These are phyloP conservation scores for Chrysolina haemoptera DNA, from an alignment of 2,888 invertebrate species.

Conservation along the genomic window DNA sequence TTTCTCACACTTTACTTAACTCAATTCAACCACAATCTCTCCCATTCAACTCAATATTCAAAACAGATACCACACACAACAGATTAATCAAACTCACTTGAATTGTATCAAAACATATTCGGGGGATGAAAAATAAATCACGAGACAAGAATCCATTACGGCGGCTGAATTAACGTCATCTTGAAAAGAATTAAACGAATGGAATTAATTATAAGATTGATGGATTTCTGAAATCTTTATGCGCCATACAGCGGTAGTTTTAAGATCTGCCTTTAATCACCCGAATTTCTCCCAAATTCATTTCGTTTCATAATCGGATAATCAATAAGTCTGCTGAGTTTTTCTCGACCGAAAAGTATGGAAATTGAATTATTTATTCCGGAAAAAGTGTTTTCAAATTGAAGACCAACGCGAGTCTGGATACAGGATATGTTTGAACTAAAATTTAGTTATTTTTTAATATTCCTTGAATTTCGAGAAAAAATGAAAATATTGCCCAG, in stretches of 20 bases:
- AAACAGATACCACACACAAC: slow-evolving; percentile 43
- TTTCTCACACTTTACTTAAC: neutral
- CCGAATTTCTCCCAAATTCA: slow-evolving; percentile 44
- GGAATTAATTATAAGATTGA: slow-evolving; percentile 72
- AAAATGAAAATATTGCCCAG: too few species aligned
- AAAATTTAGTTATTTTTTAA: too few species aligned
- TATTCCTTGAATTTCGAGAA: too few species aligned
- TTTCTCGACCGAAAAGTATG: neutral
- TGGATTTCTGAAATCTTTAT: slow-evolving; percentile 66
- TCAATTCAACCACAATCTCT: neutral
- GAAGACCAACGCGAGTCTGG: too few species aligned
- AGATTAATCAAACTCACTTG: slow-evolving; percentile 50
- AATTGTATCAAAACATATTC: slow-evolving; percentile 57
- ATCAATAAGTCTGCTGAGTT: slow-evolving; percentile 41
- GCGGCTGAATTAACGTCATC: slow-evolving; percentile 70
- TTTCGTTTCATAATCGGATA: slow-evolving; percentile 48
- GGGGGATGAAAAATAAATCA: slow-evolving; percentile 64
- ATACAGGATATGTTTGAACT: too few species aligned
- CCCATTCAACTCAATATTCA: slow-evolving; percentile 26
- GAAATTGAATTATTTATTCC: neutral
- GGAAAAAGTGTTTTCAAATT: too few species aligned
- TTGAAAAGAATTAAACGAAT: slow-evolving; percentile 71
- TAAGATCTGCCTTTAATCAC: slow-evolving; percentile 60
- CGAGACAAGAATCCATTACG: slow-evolving; percentile 67
- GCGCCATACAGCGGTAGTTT: slow-evolving; percentile 56